These are phyloP conservation scores for Equus przewalskii DNA, from an alignment of 2,113 vertebrate genomes.

Conservation along the genomic window DNA sequence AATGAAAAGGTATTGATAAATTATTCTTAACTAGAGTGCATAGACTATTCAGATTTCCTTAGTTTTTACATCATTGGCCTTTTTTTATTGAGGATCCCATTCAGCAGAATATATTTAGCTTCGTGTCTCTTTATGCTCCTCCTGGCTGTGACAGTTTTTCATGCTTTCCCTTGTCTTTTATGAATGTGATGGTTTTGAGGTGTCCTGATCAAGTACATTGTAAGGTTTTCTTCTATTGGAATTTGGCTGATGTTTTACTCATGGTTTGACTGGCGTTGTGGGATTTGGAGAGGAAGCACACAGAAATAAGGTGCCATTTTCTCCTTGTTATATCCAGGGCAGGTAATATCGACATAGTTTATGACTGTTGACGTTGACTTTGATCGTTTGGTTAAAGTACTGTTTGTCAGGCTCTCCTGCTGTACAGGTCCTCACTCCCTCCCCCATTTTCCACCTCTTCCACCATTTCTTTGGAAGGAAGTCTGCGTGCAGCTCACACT, in stretches of 20 bases:
- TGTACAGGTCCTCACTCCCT: accelerated
- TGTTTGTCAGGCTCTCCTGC: background rate
- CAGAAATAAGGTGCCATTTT: background rate
- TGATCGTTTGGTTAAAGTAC: accelerated
- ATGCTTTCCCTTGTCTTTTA: background rate
- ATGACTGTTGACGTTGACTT: accelerated
- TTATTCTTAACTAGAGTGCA: background rate
- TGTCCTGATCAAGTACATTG: accelerated
- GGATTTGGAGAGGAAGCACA: no score
- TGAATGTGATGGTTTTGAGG: background rate
- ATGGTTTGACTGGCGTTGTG: background rate
- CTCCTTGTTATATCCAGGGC: no score
- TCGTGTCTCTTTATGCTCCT: accelerated
- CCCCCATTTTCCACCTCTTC: background rate
- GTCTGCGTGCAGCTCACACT: no score
- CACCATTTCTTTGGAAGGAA: background rate
- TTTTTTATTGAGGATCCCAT: background rate
- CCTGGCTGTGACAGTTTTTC: background rate
- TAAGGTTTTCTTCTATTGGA: background rate
- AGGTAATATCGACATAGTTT: no score
- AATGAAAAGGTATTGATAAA: background rate
- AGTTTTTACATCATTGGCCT: background rate
- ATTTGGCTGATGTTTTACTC: background rate
- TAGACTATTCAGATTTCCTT: background rate
- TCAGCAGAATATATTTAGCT: background rate